Conservation (phyloP, 1,140 invertebrate species). For the Euwallacea fornicatus region DNA sequence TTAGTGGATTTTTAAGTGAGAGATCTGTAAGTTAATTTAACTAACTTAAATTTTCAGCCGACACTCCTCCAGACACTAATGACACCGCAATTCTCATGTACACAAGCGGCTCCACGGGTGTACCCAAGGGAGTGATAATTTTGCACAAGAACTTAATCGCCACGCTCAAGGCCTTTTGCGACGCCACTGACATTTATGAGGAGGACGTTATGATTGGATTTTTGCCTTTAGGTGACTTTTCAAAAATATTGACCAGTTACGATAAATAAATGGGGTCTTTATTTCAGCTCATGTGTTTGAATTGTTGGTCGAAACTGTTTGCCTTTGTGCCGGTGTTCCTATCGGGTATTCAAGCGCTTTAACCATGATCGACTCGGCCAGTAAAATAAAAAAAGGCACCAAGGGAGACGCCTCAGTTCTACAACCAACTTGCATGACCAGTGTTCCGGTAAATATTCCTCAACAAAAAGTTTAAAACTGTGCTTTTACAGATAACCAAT, state of each 20-base stretch:
- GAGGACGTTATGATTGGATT: slow-evolving; percentile 92
- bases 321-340: slow-evolving; percentile 79
- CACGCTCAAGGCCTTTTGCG: slow-evolving; percentile 85
- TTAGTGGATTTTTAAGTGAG: too few species aligned
- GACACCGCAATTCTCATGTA: slow-evolving; percentile 96
- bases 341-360: slow-evolving; percentile 96
- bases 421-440: slow-evolving; percentile 90
- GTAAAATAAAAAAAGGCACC: slow-evolving; percentile 91
- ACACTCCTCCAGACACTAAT: slow-evolving; percentile 62
- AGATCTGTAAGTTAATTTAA: too few species aligned
- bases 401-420: slow-evolving; percentile 89
- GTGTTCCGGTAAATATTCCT: slow-evolving; percentile 79
- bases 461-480: background rate
- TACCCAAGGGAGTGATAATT: slow-evolving; percentile 84
- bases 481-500: background rate
- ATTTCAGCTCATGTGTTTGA: slow-evolving; percentile 91
- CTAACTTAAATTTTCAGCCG: slow-evolving; percentile 49
- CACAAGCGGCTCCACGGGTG: slow-evolving; percentile 91
- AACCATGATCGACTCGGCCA: slow-evolving; percentile 93
- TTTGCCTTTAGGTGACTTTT: slow-evolving; percentile 69
- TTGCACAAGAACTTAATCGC: slow-evolving; percentile 90
- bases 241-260: background rate
- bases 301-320: slow-evolving; percentile 77
- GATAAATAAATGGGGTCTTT: background rate
- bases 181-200: slow-evolving; percentile 69